phyloP scores from a whole-genome alignment of 2,797 vertebrate species.

The Hydrophis major region DNA sequence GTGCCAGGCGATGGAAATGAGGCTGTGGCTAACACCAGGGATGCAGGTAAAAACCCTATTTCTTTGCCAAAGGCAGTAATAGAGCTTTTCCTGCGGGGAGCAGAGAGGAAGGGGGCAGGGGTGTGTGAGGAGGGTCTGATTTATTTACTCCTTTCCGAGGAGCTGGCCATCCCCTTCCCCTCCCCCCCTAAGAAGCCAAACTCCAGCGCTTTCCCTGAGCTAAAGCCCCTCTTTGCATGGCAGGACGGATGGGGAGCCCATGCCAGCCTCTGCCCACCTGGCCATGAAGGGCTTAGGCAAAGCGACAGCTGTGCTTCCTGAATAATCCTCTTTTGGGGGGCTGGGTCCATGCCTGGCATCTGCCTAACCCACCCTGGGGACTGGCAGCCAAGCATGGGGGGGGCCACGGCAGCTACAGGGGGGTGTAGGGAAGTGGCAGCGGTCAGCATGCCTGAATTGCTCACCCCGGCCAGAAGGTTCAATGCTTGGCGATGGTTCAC shows the following conservation, averaged over 20 bases:
- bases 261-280: not conserved
- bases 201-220: not conserved
- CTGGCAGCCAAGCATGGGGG: no score
- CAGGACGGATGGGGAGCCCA: not conserved
- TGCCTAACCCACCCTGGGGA: not conserved
- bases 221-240: not conserved
- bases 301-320: not conserved
- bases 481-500: not conserved
- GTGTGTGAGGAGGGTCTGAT: no score
- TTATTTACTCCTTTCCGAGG: no score
- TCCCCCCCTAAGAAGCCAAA: not conserved
- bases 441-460: no score
- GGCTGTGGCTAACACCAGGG: slow-evolving; percentile 11
- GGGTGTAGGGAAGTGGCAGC: not conserved
- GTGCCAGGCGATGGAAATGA: slow-evolving; percentile 37
- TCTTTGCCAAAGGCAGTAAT: not conserved
- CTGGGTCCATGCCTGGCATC: not conserved
- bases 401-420: not conserved
- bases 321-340: not conserved
- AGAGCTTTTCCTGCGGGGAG: not conserved
- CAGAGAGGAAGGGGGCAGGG: accelerated
- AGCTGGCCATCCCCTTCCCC: no score
- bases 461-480: not conserved
- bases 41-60: not conserved
- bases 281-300: not conserved